Percentiles rank a stretch among this genome's conserved stretches.
phyloP scores from a whole-genome alignment of 1,140 invertebrate genomes.

The Ceratosolen solmsi region DNA sequence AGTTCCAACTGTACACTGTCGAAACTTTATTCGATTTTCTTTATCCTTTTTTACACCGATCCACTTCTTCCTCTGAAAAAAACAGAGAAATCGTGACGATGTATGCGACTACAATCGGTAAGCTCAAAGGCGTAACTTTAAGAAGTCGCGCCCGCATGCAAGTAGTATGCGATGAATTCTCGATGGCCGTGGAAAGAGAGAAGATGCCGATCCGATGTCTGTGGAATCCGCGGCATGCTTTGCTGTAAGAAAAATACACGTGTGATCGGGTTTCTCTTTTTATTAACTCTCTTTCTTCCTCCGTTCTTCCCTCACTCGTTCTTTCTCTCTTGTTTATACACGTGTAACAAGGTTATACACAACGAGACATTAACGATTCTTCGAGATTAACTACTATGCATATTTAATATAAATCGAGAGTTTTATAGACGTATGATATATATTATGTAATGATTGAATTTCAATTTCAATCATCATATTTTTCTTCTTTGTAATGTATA shows the following conservation, averaged over 20 bases:
- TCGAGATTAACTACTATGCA: background rate
- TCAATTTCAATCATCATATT: background rate
- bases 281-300: background rate
- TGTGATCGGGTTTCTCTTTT: slow-evolving; percentile 12
- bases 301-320: background rate
- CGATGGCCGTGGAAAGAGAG: background rate
- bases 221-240: slow-evolving; percentile 33
- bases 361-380: background rate
- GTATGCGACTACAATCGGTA: slow-evolving; percentile 22
- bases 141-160: slow-evolving; percentile 7
- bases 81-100: background rate
- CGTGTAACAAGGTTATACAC: slow-evolving; percentile 10
- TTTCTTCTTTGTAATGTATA: too few relatives aligned
- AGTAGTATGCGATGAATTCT: background rate
- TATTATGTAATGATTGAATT: background rate
- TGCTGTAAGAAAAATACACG: slow-evolving; percentile 20
- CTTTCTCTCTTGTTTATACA: slow-evolving; percentile 4
- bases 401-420: background rate
- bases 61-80: background rate
- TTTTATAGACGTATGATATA: background rate
- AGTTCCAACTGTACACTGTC: background rate
- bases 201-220: slow-evolving; percentile 46
- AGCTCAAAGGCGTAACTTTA: slow-evolving; percentile 37
- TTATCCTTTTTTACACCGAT: background rate
- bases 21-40: background rate